Evolutionary conservation across 2,113 vertebrate species (phyloP), one percentile per base, ranked within the genome.

Genomic region (Tretioscincus oriximinensis): DNA sequence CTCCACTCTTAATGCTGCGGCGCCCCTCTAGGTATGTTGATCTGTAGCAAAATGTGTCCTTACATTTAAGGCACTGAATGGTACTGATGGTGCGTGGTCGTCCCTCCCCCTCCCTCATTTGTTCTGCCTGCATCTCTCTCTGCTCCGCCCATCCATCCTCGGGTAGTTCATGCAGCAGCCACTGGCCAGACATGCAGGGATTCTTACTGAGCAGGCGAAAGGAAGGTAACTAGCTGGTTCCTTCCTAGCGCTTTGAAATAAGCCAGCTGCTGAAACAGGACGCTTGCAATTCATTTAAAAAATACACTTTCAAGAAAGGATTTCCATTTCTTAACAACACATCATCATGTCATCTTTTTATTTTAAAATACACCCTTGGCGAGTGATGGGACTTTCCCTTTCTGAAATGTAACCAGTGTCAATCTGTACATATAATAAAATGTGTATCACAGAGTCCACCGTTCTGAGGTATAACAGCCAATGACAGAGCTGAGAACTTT

Each of bases 111-210:
- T 41, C 35, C 35, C 35, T 5, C 20, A 5, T 49, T 8, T 29
- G 6, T n/a, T 21, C 67, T 51, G 18, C 49, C 21, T 10, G 12
- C 49, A 51, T 35, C 21, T 58, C 54, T 58, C 14, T 18, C 54
- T 5, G 14, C 54, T 58, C 54, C 61, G 22, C 22, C 8, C 18
- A 61, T 61, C 51, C 51, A 16, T 51, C 14, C 51, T 12, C 51
- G 14, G 54, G 11, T 12, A 58, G 10, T 12, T 51, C 14, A 58
- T 41, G 54, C 4, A 4, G 54, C 54, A 58, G 11, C 16, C 16
- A 58, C 12, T 18, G 12, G 2, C 54, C 14, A 9, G 6, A 20
- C 26, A 31, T 16, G 0, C 11, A 0, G 0, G 18, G 2, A 0
- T 0, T 35, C 9, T 12, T 31, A 47, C 54, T 60, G 18, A 28